A percentile compares a stretch with the other conserved stretches of the same genome.
Conservation (phyloP, 2,888 invertebrate genomes). For the Nomada lathburiana region DNA sequence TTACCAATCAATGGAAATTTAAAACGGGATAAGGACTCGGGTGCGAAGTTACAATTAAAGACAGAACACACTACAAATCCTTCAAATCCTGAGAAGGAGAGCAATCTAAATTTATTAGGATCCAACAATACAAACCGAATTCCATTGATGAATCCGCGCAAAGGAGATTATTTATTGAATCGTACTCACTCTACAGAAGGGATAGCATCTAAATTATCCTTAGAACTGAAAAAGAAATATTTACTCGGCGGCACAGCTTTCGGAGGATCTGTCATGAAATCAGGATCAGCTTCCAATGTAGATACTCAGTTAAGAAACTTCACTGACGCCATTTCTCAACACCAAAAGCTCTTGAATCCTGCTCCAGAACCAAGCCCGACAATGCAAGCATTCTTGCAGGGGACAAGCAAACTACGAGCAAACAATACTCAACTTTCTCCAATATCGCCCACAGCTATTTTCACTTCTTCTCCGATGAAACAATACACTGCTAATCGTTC, state of each 20-base stretch:
- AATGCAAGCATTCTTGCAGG: constrained; percentile 89
- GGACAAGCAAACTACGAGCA: constrained; percentile 81
- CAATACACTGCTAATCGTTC: constrained; percentile 38
- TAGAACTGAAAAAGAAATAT: constrained; percentile 94
- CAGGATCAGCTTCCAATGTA: constrained; percentile 92
- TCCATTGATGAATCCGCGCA: constrained; percentile 86
- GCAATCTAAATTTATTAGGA: constrained; percentile 38
- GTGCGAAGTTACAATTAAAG: constrained; percentile 37
- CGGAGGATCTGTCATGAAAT: constrained; percentile 91
- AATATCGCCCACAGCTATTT: constrained; percentile 76
- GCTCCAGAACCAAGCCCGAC: constrained; percentile 89
- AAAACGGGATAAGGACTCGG: constrained; percentile 68
- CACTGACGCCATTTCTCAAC: constrained; percentile 94
- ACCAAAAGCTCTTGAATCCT: constrained; percentile 93
- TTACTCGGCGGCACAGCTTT: constrained; percentile 90
- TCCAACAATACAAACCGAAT: constrained; percentile 44
- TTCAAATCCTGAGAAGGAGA: constrained; percentile 36
- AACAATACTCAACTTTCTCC: constrained; percentile 77
- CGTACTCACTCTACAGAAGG: constrained; percentile 95
- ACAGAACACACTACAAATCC: constrained; percentile 11
- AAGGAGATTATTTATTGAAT: constrained; percentile 91
- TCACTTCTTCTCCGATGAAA: constrained; percentile 45
- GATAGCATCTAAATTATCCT: constrained; percentile 93
- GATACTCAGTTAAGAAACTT: constrained; percentile 94
- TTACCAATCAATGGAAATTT: constrained; percentile 84